phyloP scores from a whole-genome alignment of 2,797 vertebrate genomes.

The Melanotaenia maccullochi region DNA sequence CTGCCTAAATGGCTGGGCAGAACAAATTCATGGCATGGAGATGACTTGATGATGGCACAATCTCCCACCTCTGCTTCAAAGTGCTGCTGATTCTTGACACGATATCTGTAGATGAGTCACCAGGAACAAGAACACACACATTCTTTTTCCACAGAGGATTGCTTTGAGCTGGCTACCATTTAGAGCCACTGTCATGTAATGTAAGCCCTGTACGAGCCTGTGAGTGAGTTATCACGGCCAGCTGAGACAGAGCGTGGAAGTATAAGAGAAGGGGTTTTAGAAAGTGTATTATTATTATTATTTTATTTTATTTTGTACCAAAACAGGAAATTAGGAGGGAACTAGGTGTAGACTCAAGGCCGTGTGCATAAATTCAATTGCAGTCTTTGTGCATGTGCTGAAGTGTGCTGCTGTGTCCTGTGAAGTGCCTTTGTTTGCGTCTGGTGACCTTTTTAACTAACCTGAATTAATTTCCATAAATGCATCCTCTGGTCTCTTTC shows the following conservation, averaged over 20 bases:
- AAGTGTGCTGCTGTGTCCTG: constrained; percentile 34
- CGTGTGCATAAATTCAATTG: constrained; percentile 50
- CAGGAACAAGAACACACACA: not conserved
- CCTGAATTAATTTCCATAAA: constrained; percentile 21
- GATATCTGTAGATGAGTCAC: not conserved
- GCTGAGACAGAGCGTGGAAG: constrained; percentile 22
- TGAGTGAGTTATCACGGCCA: constrained; percentile 24
- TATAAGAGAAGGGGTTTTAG: constrained; percentile 28
- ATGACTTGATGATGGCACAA: no score
- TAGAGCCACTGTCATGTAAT: not conserved
- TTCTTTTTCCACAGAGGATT: not conserved
- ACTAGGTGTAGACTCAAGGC: constrained; percentile 45
- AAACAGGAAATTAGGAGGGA: constrained; percentile 67
- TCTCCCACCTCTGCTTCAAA: no score
- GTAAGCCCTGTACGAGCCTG: not conserved
- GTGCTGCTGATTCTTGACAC: not conserved
- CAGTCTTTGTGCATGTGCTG: constrained; percentile 46
- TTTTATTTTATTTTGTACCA: constrained; percentile 17
- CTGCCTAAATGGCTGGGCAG: no score
- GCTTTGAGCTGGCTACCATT: not conserved
- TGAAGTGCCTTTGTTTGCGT: constrained; percentile 52
- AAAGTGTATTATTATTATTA: constrained; percentile 17
- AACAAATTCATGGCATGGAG: no score
- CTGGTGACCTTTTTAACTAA: constrained; percentile 52
- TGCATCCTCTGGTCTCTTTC: not conserved